Evolutionary conservation across 1,140 invertebrate genomes (phyloP).

Genomic region (Oreohelix idahoensis): DNA sequence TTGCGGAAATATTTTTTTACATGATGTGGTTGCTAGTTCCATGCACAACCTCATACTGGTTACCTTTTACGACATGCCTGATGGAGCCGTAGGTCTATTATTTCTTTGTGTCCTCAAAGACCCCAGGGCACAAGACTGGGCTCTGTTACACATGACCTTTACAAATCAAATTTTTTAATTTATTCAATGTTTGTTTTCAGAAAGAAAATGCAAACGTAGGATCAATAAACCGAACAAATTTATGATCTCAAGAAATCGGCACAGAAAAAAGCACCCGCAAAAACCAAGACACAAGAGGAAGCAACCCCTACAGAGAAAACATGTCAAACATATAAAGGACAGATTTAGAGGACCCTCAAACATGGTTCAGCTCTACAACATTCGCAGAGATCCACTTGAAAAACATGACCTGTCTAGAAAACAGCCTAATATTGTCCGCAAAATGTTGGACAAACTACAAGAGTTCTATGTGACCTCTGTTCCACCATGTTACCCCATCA

Average conservation of each 20-base stretch:
- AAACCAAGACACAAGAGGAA: background rate
- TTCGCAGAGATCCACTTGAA: slow-evolving; percentile 7
- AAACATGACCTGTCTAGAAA: background rate
- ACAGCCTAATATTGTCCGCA: background rate
- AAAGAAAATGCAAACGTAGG: slow-evolving; percentile 3
- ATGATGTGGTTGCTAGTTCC: too few relatives aligned
- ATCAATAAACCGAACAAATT: background rate
- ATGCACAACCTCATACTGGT: too few relatives aligned
- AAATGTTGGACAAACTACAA: slow-evolving; percentile 15
- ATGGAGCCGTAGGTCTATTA: too few relatives aligned
- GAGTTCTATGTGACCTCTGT: slow-evolving; percentile 17
- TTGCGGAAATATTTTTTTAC: too few relatives aligned
- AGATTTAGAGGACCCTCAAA: background rate
- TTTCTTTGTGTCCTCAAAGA: too few relatives aligned
- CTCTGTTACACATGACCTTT: too few relatives aligned
- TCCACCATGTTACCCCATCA: background rate
- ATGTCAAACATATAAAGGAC: background rate
- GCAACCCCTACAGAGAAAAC: background rate
- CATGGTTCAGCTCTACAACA: slow-evolving; percentile 16
- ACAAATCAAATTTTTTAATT: too few relatives aligned
- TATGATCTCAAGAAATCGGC: background rate
- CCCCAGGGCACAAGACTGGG: too few relatives aligned
- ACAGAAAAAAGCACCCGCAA: background rate
- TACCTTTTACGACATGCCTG: too few relatives aligned
- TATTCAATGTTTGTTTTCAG: too few relatives aligned